phyloP scores from a whole-genome alignment of 2,113 vertebrate species.

The Plecotus auritus region DNA sequence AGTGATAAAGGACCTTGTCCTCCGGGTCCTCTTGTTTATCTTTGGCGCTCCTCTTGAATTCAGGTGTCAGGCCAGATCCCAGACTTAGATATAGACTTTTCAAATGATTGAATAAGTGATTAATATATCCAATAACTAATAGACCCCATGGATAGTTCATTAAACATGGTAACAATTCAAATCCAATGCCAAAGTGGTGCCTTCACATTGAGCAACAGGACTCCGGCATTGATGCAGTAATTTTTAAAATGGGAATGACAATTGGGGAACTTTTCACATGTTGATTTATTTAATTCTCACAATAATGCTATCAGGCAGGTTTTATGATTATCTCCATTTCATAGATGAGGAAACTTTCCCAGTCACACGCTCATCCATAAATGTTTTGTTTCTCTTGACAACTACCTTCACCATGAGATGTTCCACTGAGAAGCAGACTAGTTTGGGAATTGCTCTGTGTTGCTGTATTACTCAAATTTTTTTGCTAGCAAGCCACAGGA shows the following conservation, averaged over 20 bases:
- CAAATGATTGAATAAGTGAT: background rate
- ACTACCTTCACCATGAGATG: background rate
- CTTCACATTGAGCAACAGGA: background rate
- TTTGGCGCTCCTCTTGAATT: background rate
- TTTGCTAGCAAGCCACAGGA: background rate
- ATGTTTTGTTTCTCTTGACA: background rate
- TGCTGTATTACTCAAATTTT: background rate
- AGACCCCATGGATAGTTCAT: background rate
- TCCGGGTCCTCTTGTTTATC: background rate
- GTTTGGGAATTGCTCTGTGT: background rate
- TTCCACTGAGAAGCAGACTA: background rate
- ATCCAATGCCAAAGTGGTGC: background rate
- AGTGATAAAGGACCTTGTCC: background rate
- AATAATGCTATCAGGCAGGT: background rate
- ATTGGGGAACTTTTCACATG: background rate
- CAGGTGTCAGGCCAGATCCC: background rate
- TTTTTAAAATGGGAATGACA: background rate
- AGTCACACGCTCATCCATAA: rapidly evolving
- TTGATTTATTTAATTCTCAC: background rate
- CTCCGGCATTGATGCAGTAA: background rate
- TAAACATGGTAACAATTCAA: background rate
- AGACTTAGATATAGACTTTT: background rate
- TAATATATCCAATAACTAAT: background rate
- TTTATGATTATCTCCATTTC: background rate
- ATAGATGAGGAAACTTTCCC: background rate